Evolutionary conservation across 2,888 invertebrate genomes (phyloP), one percentile per base, ranked within the genome.

Genomic region (Ypsolopha scabrella): DNA sequence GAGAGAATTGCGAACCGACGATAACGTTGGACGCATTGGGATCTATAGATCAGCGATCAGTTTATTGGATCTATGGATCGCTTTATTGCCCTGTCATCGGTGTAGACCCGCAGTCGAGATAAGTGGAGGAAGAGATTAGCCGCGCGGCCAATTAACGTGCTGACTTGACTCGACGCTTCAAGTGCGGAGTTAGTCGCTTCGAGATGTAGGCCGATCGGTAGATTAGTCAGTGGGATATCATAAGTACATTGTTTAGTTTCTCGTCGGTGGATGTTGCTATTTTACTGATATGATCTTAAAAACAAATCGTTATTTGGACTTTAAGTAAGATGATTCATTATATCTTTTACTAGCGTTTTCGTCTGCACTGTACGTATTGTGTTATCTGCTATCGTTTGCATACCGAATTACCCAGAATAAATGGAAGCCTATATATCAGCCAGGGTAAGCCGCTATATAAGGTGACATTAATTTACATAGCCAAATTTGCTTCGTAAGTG

Each of bases 41-140:
- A 48, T 49, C 41, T 50, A 46, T 46, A 46, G 46, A 46, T 46
- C 46, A 35, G 10, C 9, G n/a, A 46, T 46, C 35, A n/a, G 34
- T 33, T 35, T 33, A 35, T 33, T 13, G 44, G 44, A 44, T 44
- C 44, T 13, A 44, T 44, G 9, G 44, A 13, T 44, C 43, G 38
- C 47, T 24, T 48, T 50, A 38, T 46, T 47, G 43, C 36, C 37
- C 47, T 47, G 45, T 38, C 14, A 39, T 41, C 3, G 50, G 37
- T 11, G 38, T 44, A 37, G 38, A 51, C 33, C 38, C 34, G 44
- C 38, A 37, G 24, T 11, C 6, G 24, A 51, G 45, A 51, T 45
- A 14, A 37, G 24, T 11, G 6, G 24, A 51, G 45, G 45, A 37
- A 35, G 41, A 11, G 41, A 47, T 47, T 39, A 10, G 39, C 10